phyloP scores from a whole-genome alignment of 2,797 vertebrate species.

The Falco naumanni region DNA sequence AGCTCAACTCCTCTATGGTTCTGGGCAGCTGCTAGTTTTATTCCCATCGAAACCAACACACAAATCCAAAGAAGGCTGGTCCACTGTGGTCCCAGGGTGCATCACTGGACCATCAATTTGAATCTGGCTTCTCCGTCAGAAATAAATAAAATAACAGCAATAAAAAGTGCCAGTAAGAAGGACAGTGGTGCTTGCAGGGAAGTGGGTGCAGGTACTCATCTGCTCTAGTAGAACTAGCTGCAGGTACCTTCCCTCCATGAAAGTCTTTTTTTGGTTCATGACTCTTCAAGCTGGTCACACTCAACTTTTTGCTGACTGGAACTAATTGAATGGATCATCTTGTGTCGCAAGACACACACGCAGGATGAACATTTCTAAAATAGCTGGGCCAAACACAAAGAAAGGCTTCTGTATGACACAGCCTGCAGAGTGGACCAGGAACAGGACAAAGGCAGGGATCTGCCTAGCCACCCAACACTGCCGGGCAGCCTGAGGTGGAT shows the following conservation, averaged over 20 bases:
- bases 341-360: background rate
- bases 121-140: background rate
- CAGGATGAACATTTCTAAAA: background rate
- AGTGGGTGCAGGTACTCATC: background rate
- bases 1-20: background rate
- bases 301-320: background rate
- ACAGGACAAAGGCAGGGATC: background rate
- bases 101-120: background rate
- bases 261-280: background rate
- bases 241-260: background rate
- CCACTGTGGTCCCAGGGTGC: background rate
- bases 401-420: background rate
- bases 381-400: background rate
- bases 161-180: background rate
- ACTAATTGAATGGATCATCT: background rate
- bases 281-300: background rate
- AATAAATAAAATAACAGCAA: background rate
- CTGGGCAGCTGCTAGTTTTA: background rate
- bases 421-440: too few species aligned
- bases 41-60: background rate
- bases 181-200: background rate
- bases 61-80: background rate
- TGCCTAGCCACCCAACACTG: accelerated
- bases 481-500: background rate
- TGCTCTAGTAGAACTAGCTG: background rate